phyloP scores from a whole-genome alignment of 2,113 vertebrate species.

The Triplophysa siluroides region DNA sequence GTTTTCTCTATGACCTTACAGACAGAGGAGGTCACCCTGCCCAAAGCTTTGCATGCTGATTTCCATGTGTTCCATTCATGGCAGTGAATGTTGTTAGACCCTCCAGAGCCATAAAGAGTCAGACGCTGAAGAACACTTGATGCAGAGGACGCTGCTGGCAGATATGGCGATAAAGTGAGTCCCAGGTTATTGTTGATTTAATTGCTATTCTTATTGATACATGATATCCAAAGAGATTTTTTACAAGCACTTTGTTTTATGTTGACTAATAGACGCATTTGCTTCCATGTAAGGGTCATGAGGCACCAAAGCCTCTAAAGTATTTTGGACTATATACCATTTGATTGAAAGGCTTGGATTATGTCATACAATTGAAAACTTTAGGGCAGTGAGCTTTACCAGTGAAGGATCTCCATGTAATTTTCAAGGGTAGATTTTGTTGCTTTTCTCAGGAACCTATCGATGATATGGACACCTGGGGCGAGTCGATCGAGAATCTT shows the following conservation, averaged over 20 bases:
- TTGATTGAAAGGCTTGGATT: neutral
- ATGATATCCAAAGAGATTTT: neutral
- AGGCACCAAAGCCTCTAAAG: neutral
- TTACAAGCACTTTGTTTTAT: neutral
- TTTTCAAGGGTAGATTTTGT: conserved; percentile 92
- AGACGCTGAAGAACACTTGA: conserved; percentile 45
- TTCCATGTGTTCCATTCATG: conserved; percentile 77
- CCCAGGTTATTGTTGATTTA: conserved; percentile 45
- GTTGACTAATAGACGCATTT: neutral
- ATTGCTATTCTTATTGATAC: neutral
- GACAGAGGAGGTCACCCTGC: conserved; percentile 58
- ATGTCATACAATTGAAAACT: conserved; percentile 16
- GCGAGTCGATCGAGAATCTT: conserved; percentile 88
- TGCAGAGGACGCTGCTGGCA: conserved; percentile 58
- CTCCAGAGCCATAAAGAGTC: conserved; percentile 68
- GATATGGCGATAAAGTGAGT: conserved; percentile 83
- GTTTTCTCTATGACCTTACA: conserved; percentile 41
- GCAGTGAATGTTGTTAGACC: conserved; percentile 65
- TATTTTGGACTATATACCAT: neutral
- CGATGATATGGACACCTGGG: conserved; percentile 78
- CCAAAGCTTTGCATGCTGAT: conserved; percentile 77
- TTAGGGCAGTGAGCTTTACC: conserved; percentile 50
- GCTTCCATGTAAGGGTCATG: neutral
- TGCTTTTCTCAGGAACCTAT: conserved; percentile 87
- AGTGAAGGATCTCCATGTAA: conserved; percentile 82